Conservation (phyloP, 2,797 vertebrate species). For the Phoebastria nigripes region DNA sequence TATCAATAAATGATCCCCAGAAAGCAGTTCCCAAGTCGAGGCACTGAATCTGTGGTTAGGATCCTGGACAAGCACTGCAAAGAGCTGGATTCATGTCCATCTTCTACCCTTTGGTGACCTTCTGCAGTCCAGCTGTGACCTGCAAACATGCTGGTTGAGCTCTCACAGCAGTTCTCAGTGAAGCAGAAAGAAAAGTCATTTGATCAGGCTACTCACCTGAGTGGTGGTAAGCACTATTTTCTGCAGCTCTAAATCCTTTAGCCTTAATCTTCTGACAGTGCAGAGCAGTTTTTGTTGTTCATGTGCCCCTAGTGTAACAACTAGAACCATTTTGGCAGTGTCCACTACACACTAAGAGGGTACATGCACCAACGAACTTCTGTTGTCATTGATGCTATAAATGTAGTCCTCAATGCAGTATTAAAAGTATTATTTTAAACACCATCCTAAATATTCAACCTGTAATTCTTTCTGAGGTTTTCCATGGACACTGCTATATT, state of each 20-base stretch:
- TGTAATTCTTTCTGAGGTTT: neutral
- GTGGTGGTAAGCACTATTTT: neutral
- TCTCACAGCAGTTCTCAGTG: neutral
- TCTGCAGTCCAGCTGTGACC: neutral
- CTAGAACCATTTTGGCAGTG: neutral
- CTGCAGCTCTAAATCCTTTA: neutral
- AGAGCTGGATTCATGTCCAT: neutral
- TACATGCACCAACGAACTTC: neutral
- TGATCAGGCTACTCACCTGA: neutral
- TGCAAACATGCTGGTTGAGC: neutral
- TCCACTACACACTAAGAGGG: neutral
- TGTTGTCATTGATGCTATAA: neutral
- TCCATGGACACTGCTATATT: neutral
- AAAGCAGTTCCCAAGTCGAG: neutral
- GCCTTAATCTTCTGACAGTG: neutral
- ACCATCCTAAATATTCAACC: neutral
- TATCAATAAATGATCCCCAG: neutral
- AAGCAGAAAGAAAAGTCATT: neutral
- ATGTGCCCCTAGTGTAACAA: neutral
- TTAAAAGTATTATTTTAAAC: neutral
- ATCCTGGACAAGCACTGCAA: neutral
- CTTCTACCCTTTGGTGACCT: neutral
- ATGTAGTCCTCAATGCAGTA: neutral
- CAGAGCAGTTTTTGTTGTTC: neutral
- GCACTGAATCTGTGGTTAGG: neutral